Conservation (phyloP, 2,888 invertebrate genomes). For the Cerastis leucographa region DNA sequence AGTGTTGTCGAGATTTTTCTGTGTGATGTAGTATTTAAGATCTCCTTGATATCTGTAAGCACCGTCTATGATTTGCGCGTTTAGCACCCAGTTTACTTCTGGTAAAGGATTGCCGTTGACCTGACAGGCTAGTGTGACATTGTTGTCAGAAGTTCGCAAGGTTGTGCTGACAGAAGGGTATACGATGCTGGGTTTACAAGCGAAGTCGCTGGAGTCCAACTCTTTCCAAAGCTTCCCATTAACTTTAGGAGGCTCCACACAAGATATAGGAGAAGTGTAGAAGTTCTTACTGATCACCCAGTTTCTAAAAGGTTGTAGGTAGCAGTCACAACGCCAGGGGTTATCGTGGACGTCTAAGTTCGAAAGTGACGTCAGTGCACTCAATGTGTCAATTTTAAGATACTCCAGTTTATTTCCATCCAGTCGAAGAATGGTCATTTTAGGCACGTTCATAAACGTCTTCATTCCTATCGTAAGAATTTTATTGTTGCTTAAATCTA, state of each 20-base stretch:
- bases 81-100: slow-evolving; percentile 93
- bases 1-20: slow-evolving; percentile 81
- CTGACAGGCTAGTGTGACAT: slow-evolving; percentile 94
- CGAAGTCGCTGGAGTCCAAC: slow-evolving; percentile 93
- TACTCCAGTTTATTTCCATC: slow-evolving; percentile 94
- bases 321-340: slow-evolving; percentile 97
- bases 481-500: slow-evolving; percentile 94
- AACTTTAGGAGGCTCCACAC: slow-evolving; percentile 93
- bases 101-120: slow-evolving; percentile 94
- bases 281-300: slow-evolving; percentile 94
- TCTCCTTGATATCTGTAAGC: slow-evolving; percentile 88
- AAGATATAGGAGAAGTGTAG: slow-evolving; percentile 94
- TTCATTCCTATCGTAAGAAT: slow-evolving; percentile 93
- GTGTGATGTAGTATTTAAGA: slow-evolving; percentile 85
- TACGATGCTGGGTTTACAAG: slow-evolving; percentile 94
- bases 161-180: slow-evolving; percentile 91
- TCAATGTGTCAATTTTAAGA: slow-evolving; percentile 92
- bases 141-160: slow-evolving; percentile 91
- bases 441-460: slow-evolving; percentile 93
- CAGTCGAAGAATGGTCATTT: slow-evolving; percentile 92
- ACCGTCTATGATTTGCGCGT: slow-evolving; percentile 91
- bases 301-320: slow-evolving; percentile 94
- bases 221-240: slow-evolving; percentile 94
- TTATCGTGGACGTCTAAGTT: slow-evolving; percentile 95
- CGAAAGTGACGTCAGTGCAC: slow-evolving; percentile 92